Percentiles rank a stretch among this genome's conserved stretches.
phyloP scores from a whole-genome alignment of 2,113 vertebrate genomes.

The Todiramphus chloris region DNA sequence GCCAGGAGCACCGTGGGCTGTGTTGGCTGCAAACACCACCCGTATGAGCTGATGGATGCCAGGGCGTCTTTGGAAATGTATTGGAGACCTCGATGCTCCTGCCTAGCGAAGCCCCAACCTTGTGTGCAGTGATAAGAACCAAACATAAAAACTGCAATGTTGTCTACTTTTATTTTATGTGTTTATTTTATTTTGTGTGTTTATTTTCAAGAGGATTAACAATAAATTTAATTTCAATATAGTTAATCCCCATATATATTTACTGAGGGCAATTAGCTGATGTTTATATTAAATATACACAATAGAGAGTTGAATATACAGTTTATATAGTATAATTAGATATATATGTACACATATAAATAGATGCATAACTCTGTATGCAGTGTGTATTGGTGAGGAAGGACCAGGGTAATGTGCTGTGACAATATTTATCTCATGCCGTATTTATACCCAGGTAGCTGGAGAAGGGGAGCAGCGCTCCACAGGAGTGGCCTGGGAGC shows the following conservation, averaged over 20 bases:
- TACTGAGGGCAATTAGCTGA: conserved; percentile 58
- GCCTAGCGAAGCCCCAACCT: neutral
- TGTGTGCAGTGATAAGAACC: fast-evolving
- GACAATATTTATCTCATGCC: conserved; percentile 59
- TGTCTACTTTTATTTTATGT: conserved; percentile 4
- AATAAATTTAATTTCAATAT: conserved; percentile 36
- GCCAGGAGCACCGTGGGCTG: fast-evolving
- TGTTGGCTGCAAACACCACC: neutral
- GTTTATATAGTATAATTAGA: conserved; percentile 58
- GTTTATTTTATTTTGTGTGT: conserved; percentile 19
- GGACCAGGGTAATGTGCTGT: conserved; percentile 55
- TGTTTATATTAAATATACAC: conserved; percentile 17
- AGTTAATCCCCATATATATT: conserved; percentile 39
- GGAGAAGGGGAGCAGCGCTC: neutral
- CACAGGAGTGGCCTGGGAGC: neutral
- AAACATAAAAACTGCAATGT: neutral
- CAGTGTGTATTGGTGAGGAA: conserved; percentile 40
- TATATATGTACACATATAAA: conserved; percentile 48
- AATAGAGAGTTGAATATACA: conserved; percentile 23
- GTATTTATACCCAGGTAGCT: conserved; percentile 22
- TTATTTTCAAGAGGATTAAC: conserved; percentile 39
- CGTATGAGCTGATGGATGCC: fast-evolving
- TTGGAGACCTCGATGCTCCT: neutral
- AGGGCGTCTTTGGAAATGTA: neutral
- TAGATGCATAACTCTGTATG: conserved; percentile 61